A percentile compares a stretch with the other conserved stretches of the same genome.
These are phyloP conservation scores for Diorhabda sublineata DNA, from an alignment of 1,140 invertebrate genomes.

Conservation along the genomic window DNA sequence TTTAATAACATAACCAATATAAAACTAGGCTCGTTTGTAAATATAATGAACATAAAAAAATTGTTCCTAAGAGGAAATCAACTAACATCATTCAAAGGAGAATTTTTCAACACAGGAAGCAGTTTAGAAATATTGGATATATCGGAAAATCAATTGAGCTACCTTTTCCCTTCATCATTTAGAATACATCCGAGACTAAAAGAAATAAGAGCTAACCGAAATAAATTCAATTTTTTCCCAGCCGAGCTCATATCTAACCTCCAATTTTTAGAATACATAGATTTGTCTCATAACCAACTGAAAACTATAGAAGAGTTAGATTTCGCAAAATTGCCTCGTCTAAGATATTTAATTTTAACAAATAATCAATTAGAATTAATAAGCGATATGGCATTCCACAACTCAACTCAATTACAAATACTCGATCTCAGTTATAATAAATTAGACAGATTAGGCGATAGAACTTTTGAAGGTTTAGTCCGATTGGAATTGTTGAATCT, in stretches of 20 bases:
- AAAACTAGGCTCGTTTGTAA: slow-evolving; percentile 62
- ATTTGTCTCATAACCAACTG: slow-evolving; percentile 72
- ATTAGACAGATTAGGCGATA: slow-evolving; percentile 69
- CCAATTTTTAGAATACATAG: slow-evolving; percentile 68
- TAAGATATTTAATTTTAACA: slow-evolving; percentile 65
- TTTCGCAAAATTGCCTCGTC: slow-evolving; percentile 72
- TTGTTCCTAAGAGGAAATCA: slow-evolving; percentile 67
- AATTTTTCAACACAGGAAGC: slow-evolving; percentile 70
- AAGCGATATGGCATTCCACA: slow-evolving; percentile 83
- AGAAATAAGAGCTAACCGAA: slow-evolving; percentile 63
- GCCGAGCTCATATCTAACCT: slow-evolving; percentile 71
- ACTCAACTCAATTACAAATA: slow-evolving; percentile 80
- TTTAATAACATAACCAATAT: slow-evolving; percentile 74
- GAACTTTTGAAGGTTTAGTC: slow-evolving; percentile 77
- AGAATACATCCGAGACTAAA: slow-evolving; percentile 71
- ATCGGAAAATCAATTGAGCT: slow-evolving; percentile 70
- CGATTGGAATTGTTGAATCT: slow-evolving; percentile 72
- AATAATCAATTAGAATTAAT: slow-evolving; percentile 75
- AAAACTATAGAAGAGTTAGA: slow-evolving; percentile 76
- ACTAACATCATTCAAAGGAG: slow-evolving; percentile 71
- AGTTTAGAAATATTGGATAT: slow-evolving; percentile 69
- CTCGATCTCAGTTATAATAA: slow-evolving; percentile 70
- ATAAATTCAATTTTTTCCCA: slow-evolving; percentile 78
- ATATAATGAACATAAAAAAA: slow-evolving; percentile 63
- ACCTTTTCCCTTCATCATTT: slow-evolving; percentile 77